Conservation (phyloP, 2,888 invertebrate genomes). For the Thereva unica region DNA sequence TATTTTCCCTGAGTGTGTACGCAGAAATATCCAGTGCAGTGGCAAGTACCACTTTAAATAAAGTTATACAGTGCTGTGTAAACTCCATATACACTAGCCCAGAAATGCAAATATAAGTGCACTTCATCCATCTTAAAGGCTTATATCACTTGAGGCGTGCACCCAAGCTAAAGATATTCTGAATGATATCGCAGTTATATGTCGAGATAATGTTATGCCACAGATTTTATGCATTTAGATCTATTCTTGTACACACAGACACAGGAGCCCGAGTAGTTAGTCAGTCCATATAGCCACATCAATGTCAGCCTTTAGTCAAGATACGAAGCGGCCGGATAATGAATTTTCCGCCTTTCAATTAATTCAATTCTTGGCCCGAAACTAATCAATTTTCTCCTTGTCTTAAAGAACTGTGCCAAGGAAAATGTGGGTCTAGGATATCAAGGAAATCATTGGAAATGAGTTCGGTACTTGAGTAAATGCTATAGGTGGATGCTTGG, state of each 20-base stretch:
- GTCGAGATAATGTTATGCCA: slow-evolving; percentile 24
- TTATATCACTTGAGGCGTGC: slow-evolving; percentile 15
- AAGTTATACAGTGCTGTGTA: not conserved
- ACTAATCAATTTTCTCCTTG: slow-evolving; percentile 15
- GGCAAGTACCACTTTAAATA: too few species aligned
- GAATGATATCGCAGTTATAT: slow-evolving; percentile 23
- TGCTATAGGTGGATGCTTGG: not conserved
- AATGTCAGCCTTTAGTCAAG: not conserved
- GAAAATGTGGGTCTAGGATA: not conserved
- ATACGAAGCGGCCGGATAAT: slow-evolving; percentile 15
- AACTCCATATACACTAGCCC: slow-evolving; percentile 3
- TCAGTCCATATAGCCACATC: not conserved
- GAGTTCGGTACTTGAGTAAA: slow-evolving; percentile 23
- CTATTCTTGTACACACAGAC: not conserved
- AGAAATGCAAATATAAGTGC: slow-evolving; percentile 20
- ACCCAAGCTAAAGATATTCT: slow-evolving; percentile 18
- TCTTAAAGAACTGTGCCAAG: slow-evolving; percentile 16
- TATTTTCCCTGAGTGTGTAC: too few species aligned
- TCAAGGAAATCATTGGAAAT: slow-evolving; percentile 6
- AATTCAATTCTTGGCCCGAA: slow-evolving; percentile 13
- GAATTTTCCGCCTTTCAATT: slow-evolving; percentile 16
- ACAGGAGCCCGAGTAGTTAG: too few species aligned
- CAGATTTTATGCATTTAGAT: slow-evolving; percentile 12
- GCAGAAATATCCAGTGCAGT: too few species aligned
- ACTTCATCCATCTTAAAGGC: slow-evolving; percentile 13